These are phyloP conservation scores for Leptestheria dahalacensis DNA, from an alignment of 1,140 invertebrate species.

Conservation along the genomic window DNA sequence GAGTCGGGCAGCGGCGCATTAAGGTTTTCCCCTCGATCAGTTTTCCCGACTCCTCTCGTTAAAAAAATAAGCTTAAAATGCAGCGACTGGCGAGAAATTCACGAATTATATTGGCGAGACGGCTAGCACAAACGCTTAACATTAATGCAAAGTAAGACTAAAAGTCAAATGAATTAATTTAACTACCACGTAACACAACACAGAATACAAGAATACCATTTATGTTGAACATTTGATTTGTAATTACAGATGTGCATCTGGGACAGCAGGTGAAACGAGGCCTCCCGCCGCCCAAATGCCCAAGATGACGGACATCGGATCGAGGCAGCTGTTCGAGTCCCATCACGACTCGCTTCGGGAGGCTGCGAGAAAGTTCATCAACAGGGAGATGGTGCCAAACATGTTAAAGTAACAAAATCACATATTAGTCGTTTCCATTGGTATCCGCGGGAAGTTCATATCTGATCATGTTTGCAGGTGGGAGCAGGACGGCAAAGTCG, in stretches of 20 bases:
- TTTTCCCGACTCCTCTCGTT: too few relatives aligned
- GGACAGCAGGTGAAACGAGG: slow-evolving; percentile 3
- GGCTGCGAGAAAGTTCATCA: slow-evolving; percentile 30
- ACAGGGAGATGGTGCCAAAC: slow-evolving; percentile 31
- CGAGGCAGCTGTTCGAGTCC: slow-evolving; percentile 29
- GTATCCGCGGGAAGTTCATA: not conserved
- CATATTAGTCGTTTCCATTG: not conserved
- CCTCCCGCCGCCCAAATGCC: slow-evolving; percentile 24
- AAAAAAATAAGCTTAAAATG: too few relatives aligned
- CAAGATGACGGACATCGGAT: slow-evolving; percentile 32
- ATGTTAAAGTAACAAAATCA: slow-evolving; percentile 26
- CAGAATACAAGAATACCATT: too few relatives aligned
- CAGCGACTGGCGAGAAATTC: too few relatives aligned
- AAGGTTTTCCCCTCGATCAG: too few relatives aligned
- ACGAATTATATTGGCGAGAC: too few relatives aligned
- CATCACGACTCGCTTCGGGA: slow-evolving; percentile 35
- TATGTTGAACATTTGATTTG: too few relatives aligned
- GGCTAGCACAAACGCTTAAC: too few relatives aligned
- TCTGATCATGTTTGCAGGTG: slow-evolving; percentile 25
- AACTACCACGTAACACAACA: too few relatives aligned
- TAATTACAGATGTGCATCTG: not conserved
- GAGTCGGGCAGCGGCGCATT: too few relatives aligned
- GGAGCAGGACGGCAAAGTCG: slow-evolving; percentile 30
- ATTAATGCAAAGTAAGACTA: too few relatives aligned
- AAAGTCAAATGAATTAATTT: too few relatives aligned